Conservation (phyloP, 2,888 invertebrate species). For the Nomada ferruginata region DNA sequence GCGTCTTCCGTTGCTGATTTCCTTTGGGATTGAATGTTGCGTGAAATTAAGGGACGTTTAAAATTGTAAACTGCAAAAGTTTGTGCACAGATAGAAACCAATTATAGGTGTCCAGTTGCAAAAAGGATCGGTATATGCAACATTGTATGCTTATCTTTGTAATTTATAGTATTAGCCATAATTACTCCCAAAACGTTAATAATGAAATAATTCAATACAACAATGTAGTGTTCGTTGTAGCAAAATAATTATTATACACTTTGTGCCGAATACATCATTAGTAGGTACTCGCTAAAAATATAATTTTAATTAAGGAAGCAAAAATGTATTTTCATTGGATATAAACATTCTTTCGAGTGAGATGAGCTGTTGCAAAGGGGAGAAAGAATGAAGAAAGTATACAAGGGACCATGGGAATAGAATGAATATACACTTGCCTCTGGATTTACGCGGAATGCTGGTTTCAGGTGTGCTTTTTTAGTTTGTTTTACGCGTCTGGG, state of each 20-base stretch:
- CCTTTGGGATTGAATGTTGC: slow-evolving; percentile 39
- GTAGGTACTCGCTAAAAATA: not conserved
- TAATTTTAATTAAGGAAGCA: not conserved
- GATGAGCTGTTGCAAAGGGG: not conserved
- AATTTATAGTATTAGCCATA: no score
- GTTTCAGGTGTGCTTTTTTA: no score
- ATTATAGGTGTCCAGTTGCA: not conserved
- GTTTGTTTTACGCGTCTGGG: no score
- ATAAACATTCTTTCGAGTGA: no score
- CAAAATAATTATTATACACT: not conserved
- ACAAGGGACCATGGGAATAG: no score
- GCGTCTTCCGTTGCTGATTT: slow-evolving; percentile 53
- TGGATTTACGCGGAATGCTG: no score
- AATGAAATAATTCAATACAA: no score
- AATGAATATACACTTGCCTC: no score
- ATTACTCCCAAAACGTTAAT: no score
- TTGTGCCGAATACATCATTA: not conserved
- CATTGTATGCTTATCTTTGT: no score
- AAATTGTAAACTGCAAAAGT: not conserved
- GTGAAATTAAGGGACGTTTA: slow-evolving; percentile 42
- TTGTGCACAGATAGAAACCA: not conserved
- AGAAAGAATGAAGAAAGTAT: not conserved
- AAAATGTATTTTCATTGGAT: not conserved
- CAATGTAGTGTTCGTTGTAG: no score
- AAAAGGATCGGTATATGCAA: not conserved